Evolutionary conservation across 1,140 invertebrate genomes (phyloP).

Genomic region (Neodiprion virginianus): DNA sequence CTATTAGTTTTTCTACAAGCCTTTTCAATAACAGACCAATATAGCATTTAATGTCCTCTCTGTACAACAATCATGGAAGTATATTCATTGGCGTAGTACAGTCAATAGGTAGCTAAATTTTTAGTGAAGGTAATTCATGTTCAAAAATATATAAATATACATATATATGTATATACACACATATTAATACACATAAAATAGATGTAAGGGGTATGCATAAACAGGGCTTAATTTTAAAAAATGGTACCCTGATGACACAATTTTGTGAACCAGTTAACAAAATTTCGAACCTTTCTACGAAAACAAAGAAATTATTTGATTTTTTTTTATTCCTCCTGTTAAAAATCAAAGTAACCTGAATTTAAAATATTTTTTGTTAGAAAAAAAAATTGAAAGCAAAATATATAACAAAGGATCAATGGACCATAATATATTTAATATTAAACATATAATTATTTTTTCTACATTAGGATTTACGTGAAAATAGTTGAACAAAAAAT

Average conservation of each 20-base stretch:
- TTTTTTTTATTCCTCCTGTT: not conserved
- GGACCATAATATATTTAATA: slow-evolving; percentile 46
- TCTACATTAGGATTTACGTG: slow-evolving; percentile 44
- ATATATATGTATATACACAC: not conserved
- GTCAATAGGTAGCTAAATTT: too few species aligned
- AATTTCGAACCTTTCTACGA: not conserved
- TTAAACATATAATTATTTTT: slow-evolving; percentile 49
- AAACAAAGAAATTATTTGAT: not conserved
- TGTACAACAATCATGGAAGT: slow-evolving; percentile 7
- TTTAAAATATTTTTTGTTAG: not conserved
- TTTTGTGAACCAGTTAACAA: not conserved
- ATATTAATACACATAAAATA: not conserved
- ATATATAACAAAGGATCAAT: slow-evolving; percentile 41
- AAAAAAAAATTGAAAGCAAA: slow-evolving; percentile 8
- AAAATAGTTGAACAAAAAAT: slow-evolving; percentile 29
- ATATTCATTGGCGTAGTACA: not conserved
- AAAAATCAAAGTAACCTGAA: not conserved
- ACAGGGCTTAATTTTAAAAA: not conserved
- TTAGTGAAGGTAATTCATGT: not conserved
- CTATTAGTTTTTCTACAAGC: not conserved
- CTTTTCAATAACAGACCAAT: not conserved
- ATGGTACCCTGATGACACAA: not conserved
- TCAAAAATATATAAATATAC: not conserved
- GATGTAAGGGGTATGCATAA: not conserved
- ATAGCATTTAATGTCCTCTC: not conserved